Evolutionary conservation across 2,113 vertebrate species (phyloP), one percentile per base, ranked within the genome.

Genomic region (Rhizomys pruinosus): DNA sequence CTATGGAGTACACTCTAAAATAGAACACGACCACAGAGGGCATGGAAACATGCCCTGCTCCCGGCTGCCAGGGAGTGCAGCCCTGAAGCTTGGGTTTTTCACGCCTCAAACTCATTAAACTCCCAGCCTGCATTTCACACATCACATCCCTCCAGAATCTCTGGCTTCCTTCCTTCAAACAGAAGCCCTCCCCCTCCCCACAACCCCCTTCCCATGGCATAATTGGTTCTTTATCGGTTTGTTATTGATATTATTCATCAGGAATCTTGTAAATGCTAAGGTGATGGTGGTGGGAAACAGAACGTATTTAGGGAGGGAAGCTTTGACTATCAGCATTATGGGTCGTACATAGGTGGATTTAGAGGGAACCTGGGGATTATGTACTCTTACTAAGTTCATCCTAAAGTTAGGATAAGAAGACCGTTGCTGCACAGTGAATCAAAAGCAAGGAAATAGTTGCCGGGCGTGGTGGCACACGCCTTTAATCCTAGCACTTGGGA

Each of bases 101-200:
- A 98, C 97, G 90, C 98, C 98, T 98, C 97, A 97, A 97, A 92
- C 97, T 98, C 97, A 98, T 98, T 98, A 98, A 98, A 97, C 96
- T 96, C 97, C 94, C 63, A 77, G 95, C 94, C 97, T 98, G 84
- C 94, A 96, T 97, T 97, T 97, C 97, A 94, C 97, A 96, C 94
- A 23, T 97, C 94, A 25, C 0, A 34, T 96, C 74, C 13, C 10
- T 93, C 95, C 5, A 42, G 0, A 90, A 85, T 34, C 92, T 87
- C 81, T 97, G 97, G 72, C 95, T 97, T 97, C 95, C 95, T 97
- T 96, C 84, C 91, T 97, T 97, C 94, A 92, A 95, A 68, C 44
- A 96, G 91, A 96, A 80, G 63, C 47, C 42, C 66, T 78, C 97
- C 91, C 47, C 90, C 72, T 94, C 68, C 79, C 61, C n/a, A n/a